These are phyloP conservation scores for Tuberolachnus salignus DNA, from an alignment of 2,888 invertebrate species.

Conservation along the genomic window DNA sequence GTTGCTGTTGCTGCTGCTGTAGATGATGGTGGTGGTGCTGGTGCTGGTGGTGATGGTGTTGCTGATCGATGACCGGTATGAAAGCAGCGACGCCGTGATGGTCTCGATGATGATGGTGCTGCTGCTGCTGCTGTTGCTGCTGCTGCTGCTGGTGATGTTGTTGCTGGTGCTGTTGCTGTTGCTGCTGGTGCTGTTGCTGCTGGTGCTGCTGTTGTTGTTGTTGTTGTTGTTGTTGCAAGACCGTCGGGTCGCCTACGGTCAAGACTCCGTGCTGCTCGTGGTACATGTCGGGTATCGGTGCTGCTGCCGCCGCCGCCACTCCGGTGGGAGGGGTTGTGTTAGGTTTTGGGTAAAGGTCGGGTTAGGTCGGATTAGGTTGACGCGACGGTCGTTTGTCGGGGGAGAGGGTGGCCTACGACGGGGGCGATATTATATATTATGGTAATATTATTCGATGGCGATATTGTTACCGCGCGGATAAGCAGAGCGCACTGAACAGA, in stretches of 20 bases:
- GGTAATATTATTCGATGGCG: not conserved
- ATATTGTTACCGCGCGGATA: not conserved
- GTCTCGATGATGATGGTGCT: conserved; percentile 32
- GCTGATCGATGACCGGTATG: conserved; percentile 38
- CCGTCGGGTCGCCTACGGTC: conserved; percentile 43
- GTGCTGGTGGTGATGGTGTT: conserved; percentile 20
- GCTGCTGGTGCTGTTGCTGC: conserved; percentile 38
- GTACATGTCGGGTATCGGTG: conserved; percentile 1
- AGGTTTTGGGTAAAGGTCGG: not conserved
- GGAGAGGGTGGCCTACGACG: not conserved
- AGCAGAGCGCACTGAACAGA: conserved; percentile 25
- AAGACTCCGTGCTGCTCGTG: conserved; percentile 44
- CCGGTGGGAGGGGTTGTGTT: not conserved
- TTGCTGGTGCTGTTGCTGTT: not conserved
- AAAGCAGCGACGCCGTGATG: conserved; percentile 20
- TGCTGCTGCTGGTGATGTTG: conserved; percentile 12
- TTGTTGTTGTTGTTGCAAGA: conserved; percentile 35
- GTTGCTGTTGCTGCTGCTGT: not conserved
- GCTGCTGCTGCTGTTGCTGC: conserved; percentile 20
- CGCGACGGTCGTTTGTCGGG: not conserved
- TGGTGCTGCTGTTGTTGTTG: conserved; percentile 33
- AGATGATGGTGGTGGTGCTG: conserved; percentile 1
- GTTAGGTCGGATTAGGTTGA: too few relatives aligned
- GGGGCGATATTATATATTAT: not conserved
- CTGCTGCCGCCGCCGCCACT: not conserved